A percentile compares a stretch with the other conserved stretches of the same genome.
Conservation (phyloP, 2,797 vertebrate species). For the Sebastes hopkinsi region DNA sequence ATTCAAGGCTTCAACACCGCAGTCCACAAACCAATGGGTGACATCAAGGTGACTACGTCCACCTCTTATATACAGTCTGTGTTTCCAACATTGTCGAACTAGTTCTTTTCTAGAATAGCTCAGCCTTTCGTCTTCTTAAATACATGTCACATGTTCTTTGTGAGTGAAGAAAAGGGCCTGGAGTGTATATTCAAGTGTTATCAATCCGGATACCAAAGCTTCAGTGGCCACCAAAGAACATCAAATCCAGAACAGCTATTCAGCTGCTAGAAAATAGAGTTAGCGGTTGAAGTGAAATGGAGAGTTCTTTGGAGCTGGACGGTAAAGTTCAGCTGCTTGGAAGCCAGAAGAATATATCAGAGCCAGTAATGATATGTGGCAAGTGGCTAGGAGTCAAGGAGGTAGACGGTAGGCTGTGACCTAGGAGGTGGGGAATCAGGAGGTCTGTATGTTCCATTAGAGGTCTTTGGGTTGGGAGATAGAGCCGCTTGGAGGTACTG, state of each 20-base stretch:
- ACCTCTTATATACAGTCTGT: no score
- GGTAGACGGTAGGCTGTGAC: conserved; percentile 28
- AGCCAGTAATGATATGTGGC: conserved; percentile 53
- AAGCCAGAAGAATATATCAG: conserved; percentile 18
- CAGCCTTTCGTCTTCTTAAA: neutral
- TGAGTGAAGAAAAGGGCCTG: neutral
- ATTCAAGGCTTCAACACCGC: no score
- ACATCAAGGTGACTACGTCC: rapidly evolving
- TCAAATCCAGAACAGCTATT: conserved; percentile 29
- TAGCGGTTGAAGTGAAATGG: conserved; percentile 20
- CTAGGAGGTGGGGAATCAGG: conserved; percentile 10
- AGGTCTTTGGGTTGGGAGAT: conserved; percentile 23
- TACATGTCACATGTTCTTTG: neutral
- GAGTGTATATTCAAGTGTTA: neutral
- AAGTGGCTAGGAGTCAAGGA: conserved; percentile 44
- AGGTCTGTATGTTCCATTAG: conserved; percentile 61
- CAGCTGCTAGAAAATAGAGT: conserved; percentile 5
- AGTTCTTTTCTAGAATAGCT: neutral
- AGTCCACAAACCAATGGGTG: no score
- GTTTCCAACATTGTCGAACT: neutral
- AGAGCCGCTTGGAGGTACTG: conserved; percentile 39
- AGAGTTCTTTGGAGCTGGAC: conserved; percentile 13
- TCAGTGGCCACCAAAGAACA: conserved; percentile 4
- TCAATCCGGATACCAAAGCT: neutral
- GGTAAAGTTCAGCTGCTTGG: conserved; percentile 23